Base-by-base conservation (phyloP, 2,797 vertebrate genomes). In the Sphenodon punctatus region DNA sequence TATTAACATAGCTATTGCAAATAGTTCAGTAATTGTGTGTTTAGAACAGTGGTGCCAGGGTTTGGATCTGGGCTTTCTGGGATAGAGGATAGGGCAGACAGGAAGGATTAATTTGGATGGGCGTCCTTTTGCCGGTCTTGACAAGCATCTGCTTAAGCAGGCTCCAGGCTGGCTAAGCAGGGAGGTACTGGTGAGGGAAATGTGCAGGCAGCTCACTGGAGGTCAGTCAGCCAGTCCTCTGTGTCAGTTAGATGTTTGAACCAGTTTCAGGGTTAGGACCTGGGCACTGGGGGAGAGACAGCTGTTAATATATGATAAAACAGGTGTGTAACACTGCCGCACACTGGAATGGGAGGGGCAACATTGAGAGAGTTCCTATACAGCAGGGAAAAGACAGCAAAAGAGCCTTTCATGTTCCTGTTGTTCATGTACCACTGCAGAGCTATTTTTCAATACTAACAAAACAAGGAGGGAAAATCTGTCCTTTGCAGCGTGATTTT, bases 221-320 rank as follows among this genome's bases (percentile, higher is more conserved):
- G 70, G 53, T 53, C 63, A 61, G 34, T 22, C 71, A n/a, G 59
- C 34, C 39, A 53, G 19, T 46, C 64, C 45, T 75, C 17, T 36
- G 36, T 36, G 36, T 82, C 72, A n/a, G 17, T 5, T 27, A 72
- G 41, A 68, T 64, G 71, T 60, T 45, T 75, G 56, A 68, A 74
- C 45, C 25, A 19, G 56, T 63, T 34, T 68, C 66, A 64, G 72
- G 72, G 56, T 75, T 74, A 53, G 65, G 70, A 17, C 56, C 23
- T 69, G 42, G 59, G 36, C 19, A 22, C 32, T 22, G 27, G 42
- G 48, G 67, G 67, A 10, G 27, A 81, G 66, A 69, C 49, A 69
- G 77, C 61, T 73, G 78, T 41, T 32, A 80, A 80, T 72, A 80
- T 68, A 58, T 75, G 27, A 42, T 64, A 65, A 82, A 69, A 59